These are phyloP conservation scores for Orientallactaga bullata DNA, from an alignment of 2,113 vertebrate genomes.

Conservation along the genomic window DNA sequence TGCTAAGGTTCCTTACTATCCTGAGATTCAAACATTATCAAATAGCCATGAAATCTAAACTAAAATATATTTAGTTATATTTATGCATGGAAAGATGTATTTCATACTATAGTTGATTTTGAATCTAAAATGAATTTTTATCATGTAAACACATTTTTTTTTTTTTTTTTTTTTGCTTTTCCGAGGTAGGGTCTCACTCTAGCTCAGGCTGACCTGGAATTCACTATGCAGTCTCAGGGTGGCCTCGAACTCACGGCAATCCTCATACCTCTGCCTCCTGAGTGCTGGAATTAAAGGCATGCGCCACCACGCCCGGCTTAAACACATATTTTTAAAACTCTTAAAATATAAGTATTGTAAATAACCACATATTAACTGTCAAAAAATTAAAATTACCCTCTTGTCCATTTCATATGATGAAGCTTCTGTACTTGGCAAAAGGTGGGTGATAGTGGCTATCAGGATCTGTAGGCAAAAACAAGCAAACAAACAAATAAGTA, in stretches of 20 bases:
- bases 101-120: conserved; percentile 16
- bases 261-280: too few species aligned
- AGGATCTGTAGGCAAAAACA: conserved; percentile 90
- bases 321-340: background rate
- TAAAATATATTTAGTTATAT: conserved; percentile 55
- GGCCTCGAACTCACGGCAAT: too few species aligned
- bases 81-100: conserved; percentile 8
- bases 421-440: conserved; percentile 96
- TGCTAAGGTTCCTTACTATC: conserved; percentile 15
- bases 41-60: conserved; percentile 49
- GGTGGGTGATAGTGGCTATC: conserved; percentile 97
- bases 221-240: too few species aligned
- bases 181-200: too few species aligned
- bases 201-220: too few species aligned
- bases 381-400: conserved; percentile 89
- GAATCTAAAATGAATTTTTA: conserved; percentile 34
- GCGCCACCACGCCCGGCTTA: too few species aligned
- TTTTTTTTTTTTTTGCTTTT: too few species aligned
- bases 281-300: too few species aligned
- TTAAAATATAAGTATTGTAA: conserved; percentile 42
- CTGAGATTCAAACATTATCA: conserved; percentile 43
- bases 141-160: background rate
- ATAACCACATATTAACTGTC: conserved; percentile 60
- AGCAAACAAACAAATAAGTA: background rate
- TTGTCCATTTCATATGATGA: conserved; percentile 98